phyloP scores from a whole-genome alignment of 2,888 invertebrate genomes.

The Callimorpha dominula region DNA sequence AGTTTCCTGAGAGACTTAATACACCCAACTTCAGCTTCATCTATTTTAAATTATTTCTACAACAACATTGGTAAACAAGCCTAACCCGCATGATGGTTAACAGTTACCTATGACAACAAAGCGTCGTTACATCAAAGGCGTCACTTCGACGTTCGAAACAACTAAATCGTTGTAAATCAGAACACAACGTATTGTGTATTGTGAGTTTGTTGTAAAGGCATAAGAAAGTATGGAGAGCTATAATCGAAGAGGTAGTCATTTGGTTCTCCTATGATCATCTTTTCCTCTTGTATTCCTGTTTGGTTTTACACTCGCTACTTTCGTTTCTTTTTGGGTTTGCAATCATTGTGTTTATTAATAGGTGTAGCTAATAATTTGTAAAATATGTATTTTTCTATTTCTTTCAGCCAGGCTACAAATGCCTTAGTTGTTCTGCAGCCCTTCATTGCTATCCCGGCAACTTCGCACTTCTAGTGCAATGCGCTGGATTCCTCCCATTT shows the following conservation, averaged over 20 bases:
- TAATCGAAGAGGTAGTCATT: no score
- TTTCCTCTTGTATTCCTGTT: not conserved
- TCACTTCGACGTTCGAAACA: not conserved
- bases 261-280: no score
- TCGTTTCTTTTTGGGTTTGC: not conserved
- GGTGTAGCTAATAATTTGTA: not conserved
- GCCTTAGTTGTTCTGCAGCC: constrained; percentile 56
- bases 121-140: not conserved
- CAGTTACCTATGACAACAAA: not conserved
- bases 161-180: not conserved
- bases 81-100: not conserved
- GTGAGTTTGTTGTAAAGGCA: no score
- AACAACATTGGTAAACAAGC: not conserved
- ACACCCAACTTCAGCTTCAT: not conserved
- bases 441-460: constrained; percentile 61
- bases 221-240: no score
- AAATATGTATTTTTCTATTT: not conserved
- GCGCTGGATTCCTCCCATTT: constrained; percentile 56
- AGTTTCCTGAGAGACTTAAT: not conserved
- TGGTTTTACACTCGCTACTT: not conserved
- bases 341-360: not conserved
- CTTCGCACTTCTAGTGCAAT: constrained; percentile 59
- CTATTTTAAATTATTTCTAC: not conserved
- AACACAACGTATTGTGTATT: not conserved
- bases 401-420: constrained; percentile 62